Base-by-base conservation (phyloP, 2,113 vertebrate species). In the Gadus chalcogrammus region DNA sequence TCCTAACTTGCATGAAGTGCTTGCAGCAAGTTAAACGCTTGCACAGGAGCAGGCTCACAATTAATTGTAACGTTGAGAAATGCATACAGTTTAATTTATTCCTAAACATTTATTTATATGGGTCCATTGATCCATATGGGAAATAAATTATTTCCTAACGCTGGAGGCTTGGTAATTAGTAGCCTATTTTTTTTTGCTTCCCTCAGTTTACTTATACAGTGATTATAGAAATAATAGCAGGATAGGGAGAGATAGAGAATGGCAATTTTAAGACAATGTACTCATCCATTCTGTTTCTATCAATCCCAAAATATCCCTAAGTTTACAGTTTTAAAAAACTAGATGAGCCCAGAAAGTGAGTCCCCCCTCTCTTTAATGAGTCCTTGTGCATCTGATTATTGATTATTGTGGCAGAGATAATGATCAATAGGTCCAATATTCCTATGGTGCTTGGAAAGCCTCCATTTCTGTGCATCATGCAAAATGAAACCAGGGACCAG, bases 91-190 rank as follows among this genome's bases (percentile, higher is more conserved):
- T 68, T 69, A 66, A 82, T 35, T 35, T 48, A 48, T 48, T 48
- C 42, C 42, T 48, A 48, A 48, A 48, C 8, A 48, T 78, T 75
- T 79, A 74, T 82, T 80, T 77, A 73, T 81, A 81, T 78, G 76
- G 79, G 72, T 73, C 73, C 71, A 58, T 60, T 84, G 81, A 85
- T 82, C 78, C 48, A 74, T 56, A 76, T 75, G 67, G 75, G 75
- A 74, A 74, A 60, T 35, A 75, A 83, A 82, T 69, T 78, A 64
- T 67, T 62, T 75, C 71, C 75, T 76, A 79, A 76, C 27, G 73
- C 77, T 69, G 71, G 64, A 80, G 87, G 79, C 77, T 85, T 77
- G 82, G 88, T 88, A 88, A 88, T 88, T 87, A 88, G 88, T 82
- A 70, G 81, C 82, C 82, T 65, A 73, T 72, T 56, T 27, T 71